Evolutionary conservation across 2,888 invertebrate genomes (phyloP).

Genomic region (Vesta saturnalis): DNA sequence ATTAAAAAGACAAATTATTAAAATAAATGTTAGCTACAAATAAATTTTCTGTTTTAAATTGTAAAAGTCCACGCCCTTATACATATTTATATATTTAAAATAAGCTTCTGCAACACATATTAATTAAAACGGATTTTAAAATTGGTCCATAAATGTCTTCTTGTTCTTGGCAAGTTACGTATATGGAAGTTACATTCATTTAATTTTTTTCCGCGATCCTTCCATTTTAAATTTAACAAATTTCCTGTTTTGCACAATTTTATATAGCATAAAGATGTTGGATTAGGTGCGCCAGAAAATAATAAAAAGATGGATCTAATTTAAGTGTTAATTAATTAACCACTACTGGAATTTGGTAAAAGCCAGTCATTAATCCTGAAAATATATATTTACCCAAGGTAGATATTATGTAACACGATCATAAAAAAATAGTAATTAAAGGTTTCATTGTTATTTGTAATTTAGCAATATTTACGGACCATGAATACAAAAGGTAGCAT

Average conservation of each 20-base stretch:
- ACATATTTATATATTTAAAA: conserved; percentile 22
- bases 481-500: no score
- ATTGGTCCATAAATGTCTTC: conserved; percentile 1
- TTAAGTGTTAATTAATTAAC: neutral
- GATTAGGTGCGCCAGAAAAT: no score
- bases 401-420: no score
- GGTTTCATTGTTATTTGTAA: no score
- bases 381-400: no score
- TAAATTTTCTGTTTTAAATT: conserved; percentile 30
- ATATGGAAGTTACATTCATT: neutral
- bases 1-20: conserved; percentile 3
- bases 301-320: neutral
- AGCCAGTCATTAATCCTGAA: no score
- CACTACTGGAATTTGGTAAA: no score
- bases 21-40: conserved; percentile 18
- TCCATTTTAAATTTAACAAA: neutral
- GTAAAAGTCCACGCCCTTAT: conserved; percentile 27
- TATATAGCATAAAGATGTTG: neutral
- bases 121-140: conserved; percentile 1
- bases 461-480: no score
- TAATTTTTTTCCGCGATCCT: neutral
- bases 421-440: no score
- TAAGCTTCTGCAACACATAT: neutral
- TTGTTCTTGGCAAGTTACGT: neutral
- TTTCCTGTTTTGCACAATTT: neutral